Base-by-base conservation (phyloP, 2,113 vertebrate species). In the Recurvirostra avosetta region DNA sequence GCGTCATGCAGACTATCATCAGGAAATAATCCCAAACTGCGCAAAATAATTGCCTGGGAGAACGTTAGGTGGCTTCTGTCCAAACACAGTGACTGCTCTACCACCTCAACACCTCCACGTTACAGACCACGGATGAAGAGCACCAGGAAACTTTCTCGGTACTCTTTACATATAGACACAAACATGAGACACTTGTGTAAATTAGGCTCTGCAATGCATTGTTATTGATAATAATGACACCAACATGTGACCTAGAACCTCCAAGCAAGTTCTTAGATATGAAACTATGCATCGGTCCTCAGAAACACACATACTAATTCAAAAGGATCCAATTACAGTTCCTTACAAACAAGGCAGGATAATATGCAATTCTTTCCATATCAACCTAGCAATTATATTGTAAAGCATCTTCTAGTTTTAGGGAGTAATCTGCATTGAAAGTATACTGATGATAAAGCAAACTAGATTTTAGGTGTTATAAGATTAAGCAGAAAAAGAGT, bases 51-150 rank as follows among this genome's bases (percentile, higher is more conserved):
- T 72, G 8, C 41, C 66, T 47, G 29, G 19, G 15, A 72, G 25
- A 61, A 13, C 1, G 0, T n/a, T 55, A 36, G 16, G 36, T 47
- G 38, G 27, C 16, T 79, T 86, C 41, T 79, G 41, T 19, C 22
- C 66, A 70, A 47, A 66, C 6, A 29, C 21, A 15, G 8, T 22
- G 12, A 38, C 22, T n/a, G 13, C 32, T 82, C n/a, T 63, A 26
- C 43, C 22, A 4, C 63, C 61, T 75, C 1, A 1, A 23, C 16
- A 34, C 5, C 9, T 78, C 52, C 14, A 20, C 0, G 0, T 32
- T 66, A 47, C 26, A 78, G 38, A 73, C 29, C 16, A 29, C 16
- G 29, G n/a, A 16, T 5, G 38, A 73, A 62, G 2, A 62, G 29
- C 30, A 45, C 25, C 22, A 78, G 32, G 25, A 91, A 59, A 29